Evolutionary conservation across 2,113 vertebrate genomes (phyloP), one percentile per base, ranked within the genome.

Genomic region (Cryptomyrus ogoouensis): DNA sequence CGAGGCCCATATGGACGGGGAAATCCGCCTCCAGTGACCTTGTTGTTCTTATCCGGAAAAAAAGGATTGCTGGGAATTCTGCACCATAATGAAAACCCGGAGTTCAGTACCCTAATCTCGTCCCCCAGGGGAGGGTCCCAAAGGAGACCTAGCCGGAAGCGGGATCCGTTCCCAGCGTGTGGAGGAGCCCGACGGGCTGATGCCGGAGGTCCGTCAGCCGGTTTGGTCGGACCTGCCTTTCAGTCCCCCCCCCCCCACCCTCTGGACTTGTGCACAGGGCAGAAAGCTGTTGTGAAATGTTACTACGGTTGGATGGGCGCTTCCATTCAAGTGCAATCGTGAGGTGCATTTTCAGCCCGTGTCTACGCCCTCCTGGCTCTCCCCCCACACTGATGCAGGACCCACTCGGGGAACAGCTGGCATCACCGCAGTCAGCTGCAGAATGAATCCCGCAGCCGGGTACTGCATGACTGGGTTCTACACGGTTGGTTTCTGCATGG

Each of bases 201-300:
- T 62, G 19, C 21, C 5, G 58, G 24, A 24, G 58, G 1, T n/a
- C 7, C 8, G 46, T 27, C 47, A 52, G 84, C n/a, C 2, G 62
- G 66, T 35, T 74, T 27, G 27, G 66, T 5, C 5, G n/a, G 27
- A 74, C 42, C 87, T 83, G 80, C 56, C 10, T 10, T 56, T 58
- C 15, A 35, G 13, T 2, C 31, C 24, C 0, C 74, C 27, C 4
- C 31, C 92, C 92, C 93, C 94, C 95, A 94, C 94, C 93, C 95
- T 95, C 94, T 93, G 95, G 95, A 96, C 94, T 95, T 95, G 95
- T 95, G 95, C 94, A 95, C 95, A 94, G 94, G 93, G 95, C 94
- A 95, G 94, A 95, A 95, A 96, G 95, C 91, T 94, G 94, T 95
- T 95, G 94, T 94, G 93, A 94, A 93, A 93, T 94, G 94, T 95